A percentile compares a stretch with the other conserved stretches of the same genome.
phyloP scores from a whole-genome alignment of 1,140 invertebrate genomes.

The Chrysoperla carnea region DNA sequence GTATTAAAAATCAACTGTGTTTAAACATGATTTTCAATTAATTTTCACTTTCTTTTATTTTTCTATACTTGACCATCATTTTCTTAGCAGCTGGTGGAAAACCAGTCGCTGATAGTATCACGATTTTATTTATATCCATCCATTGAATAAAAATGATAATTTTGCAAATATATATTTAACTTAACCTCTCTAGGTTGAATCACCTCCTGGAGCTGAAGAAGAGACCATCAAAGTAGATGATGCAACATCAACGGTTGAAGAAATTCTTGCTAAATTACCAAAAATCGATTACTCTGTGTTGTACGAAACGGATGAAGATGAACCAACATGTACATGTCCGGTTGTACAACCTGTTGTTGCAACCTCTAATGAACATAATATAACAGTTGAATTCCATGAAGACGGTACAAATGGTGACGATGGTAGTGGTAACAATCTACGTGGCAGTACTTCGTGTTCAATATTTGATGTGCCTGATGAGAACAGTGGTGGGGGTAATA shows the following conservation, averaged over 20 bases:
- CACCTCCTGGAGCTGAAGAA: too few relatives aligned
- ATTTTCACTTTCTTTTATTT: too few relatives aligned
- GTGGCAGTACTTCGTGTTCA: not conserved
- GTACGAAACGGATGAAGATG: not conserved
- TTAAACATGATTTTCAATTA: too few relatives aligned
- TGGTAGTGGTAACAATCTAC: not conserved
- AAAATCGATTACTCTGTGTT: slow-evolving; percentile 28
- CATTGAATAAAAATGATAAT: too few relatives aligned
- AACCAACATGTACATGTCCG: not conserved
- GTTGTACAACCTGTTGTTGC: not conserved
- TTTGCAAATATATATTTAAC: too few relatives aligned
- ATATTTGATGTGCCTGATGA: not conserved
- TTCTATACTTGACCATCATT: too few relatives aligned
- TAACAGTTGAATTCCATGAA: not conserved
- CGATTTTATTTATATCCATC: too few relatives aligned
- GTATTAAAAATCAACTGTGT: too few relatives aligned
- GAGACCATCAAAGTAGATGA: not conserved
- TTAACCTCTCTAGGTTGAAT: too few relatives aligned
- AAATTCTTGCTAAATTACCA: slow-evolving; percentile 39
- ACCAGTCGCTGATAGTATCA: too few relatives aligned
- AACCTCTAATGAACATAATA: not conserved
- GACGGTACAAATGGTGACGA: too few relatives aligned
- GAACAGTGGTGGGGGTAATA: not conserved
- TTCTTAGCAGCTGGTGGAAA: too few relatives aligned
- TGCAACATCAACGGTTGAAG: slow-evolving; percentile 20